Evolutionary conservation across 2,113 vertebrate species (phyloP).

Genomic region (Phainopepla nitens): DNA sequence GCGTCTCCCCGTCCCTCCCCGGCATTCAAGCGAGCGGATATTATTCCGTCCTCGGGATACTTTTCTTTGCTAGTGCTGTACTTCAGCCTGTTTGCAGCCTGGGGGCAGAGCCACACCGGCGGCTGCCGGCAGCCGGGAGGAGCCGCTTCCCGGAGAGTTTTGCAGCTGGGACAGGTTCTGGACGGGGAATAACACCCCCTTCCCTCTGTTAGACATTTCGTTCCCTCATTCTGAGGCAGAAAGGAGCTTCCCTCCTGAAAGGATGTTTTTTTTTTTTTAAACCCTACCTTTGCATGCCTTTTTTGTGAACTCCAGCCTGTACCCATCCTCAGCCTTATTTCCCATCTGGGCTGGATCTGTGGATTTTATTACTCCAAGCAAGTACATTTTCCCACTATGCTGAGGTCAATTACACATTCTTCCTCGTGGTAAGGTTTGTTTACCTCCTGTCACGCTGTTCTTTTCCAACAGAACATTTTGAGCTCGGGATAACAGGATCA

Average conservation of each 20-base stretch:
- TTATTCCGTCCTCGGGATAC: neutral
- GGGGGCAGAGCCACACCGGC: slow-evolving; percentile 37
- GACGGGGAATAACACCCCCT: neutral
- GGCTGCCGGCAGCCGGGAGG: neutral
- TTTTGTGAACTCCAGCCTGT: neutral
- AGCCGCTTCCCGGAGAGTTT: neutral
- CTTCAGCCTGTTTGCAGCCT: slow-evolving; percentile 8
- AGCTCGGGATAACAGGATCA: neutral
- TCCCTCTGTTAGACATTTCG: neutral
- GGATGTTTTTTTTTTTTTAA: neutral
- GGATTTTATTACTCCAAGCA: neutral
- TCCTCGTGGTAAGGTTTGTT: neutral
- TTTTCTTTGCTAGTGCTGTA: neutral
- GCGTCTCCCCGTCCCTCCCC: neutral
- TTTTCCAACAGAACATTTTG: neutral
- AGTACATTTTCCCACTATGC: neutral
- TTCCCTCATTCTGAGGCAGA: neutral
- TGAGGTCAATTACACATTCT: neutral
- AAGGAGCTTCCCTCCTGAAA: neutral
- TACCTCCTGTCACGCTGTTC: neutral
- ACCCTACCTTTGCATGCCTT: neutral
- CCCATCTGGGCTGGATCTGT: neutral
- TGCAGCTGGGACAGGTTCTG: neutral
- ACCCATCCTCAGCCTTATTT: neutral
- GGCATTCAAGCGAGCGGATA: neutral